Evolutionary conservation across 2,888 invertebrate genomes (phyloP), one percentile per base, ranked within the genome.

Genomic region (Podotricha telesiphe): DNA sequence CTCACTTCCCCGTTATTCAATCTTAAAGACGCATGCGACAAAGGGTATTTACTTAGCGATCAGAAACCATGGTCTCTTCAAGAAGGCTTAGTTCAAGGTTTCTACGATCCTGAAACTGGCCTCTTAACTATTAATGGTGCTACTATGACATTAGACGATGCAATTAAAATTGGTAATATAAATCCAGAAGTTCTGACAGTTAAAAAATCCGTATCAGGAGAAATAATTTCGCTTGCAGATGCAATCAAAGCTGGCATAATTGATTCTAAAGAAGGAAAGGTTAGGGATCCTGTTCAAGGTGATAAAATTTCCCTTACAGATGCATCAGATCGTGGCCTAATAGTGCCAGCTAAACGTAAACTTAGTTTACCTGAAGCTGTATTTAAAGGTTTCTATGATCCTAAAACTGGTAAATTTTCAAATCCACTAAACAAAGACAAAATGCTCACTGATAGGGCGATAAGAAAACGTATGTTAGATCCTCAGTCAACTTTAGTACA

Each of bases 321-420:
- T 82, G 98, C 98, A 2, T 94, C 97, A 40, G 96, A 97, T 77
- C 95, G 96, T 65, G 97, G 97, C 34, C 90, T 97, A 40, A 95
- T 98, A 63, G 94, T 97, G 7, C 96, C 97, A 10, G 96, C 97
- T 50, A 96, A 97, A 83, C 95, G 96, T 65, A 96, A 96, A 84
- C 95, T 97, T 74, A 97, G 97, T 71, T 92, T 98, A 37, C 96
- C 97, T 0, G 97, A 98, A 89, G 98, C 98, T 1, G 96, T 98
- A n/a, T 96, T 96, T 80, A 96, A 97, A 87, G 98, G 98, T n/a
- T 95, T 97, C 73, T 98, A 98, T 81, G 97, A 98, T 91, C 96
- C 96, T 0, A 94, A 95, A 78, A 95, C 96, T 45, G 98, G 98
- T 58, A 95, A 96, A 80, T 96, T 97, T 81, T 95, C 95, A 47